These are phyloP conservation scores for Capreolus pygargus DNA, from an alignment of 2,113 vertebrate genomes.

Conservation along the genomic window DNA sequence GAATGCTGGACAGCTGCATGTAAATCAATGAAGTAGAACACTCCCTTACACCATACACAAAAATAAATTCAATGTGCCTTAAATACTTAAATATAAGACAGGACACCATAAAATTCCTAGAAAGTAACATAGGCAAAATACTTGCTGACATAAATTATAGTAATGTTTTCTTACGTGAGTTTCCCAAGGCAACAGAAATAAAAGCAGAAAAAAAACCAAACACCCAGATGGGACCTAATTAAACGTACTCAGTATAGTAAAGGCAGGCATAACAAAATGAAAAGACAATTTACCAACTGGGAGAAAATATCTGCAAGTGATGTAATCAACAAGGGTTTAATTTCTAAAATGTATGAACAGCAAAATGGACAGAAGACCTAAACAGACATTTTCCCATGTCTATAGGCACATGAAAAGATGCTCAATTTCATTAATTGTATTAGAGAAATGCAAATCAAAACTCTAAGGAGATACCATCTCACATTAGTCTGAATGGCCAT, in stretches of 20 bases:
- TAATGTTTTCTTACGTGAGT: neutral
- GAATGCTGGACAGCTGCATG: neutral
- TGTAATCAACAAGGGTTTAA: neutral
- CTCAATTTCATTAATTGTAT: neutral
- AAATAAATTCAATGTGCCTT: neutral
- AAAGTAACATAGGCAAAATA: neutral
- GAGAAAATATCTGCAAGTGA: neutral
- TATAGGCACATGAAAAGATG: neutral
- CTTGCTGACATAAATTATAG: neutral
- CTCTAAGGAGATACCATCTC: neutral
- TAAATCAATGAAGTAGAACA: neutral
- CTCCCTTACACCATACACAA: neutral
- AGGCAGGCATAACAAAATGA: neutral
- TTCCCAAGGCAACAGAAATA: neutral
- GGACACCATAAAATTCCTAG: neutral
- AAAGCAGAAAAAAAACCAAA: neutral
- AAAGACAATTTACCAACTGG: neutral
- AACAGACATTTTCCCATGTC: neutral
- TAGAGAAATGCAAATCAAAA: neutral
- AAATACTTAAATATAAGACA: neutral
- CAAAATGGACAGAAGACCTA: neutral
- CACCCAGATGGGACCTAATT: neutral
- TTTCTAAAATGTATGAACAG: neutral
- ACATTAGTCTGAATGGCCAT: neutral
- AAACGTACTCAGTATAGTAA: neutral